Evolutionary conservation across 2,888 invertebrate genomes (phyloP), one percentile per base, ranked within the genome.

Genomic region (Drosophila mayaguana): DNA sequence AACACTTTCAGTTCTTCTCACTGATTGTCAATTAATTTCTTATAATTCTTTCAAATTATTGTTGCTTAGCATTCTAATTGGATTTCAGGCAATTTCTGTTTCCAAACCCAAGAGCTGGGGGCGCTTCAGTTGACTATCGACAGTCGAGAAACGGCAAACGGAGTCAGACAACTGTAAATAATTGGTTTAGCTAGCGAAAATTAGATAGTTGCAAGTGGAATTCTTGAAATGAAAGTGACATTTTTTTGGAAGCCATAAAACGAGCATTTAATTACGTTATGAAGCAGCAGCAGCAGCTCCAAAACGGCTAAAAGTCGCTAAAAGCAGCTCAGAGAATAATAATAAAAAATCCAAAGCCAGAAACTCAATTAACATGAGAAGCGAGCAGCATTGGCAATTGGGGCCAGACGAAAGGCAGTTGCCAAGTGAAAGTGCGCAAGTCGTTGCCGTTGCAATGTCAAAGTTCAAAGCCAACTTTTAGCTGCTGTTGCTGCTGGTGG

Each of bases 211-310:
- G 62, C 43, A 59, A 56, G 14, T 63, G 72, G 71, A 80, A 82
- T 89, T 80, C 76, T 78, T 76, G 64, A 75, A 84, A 85, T 80
- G 85, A 86, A 86, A 86, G 89, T 80, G 85, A 89, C 82, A 87
- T 74, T 73, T 65, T 22, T 64, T 38, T 57, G 28, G 20, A 25
- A 50, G 34, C 36, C 40, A 65, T 69, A 43, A 54, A 46, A 11
- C 50, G n/a, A 34, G 43, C 42, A 59, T 43, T 69, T 64, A 59
- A 66, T 67, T 66, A 40, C 54, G 32, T 61, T 76, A 67, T 63
- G 42, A 53, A 53, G 22, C 16, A 45, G 16, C 22, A 22, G 22
- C 20, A 20, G n/a, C 20, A n/a, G 11, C 18, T 6, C 2, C 20
- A 20, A 48, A 28, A 50, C 18, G 32, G 36, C 53, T 38, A 53